phyloP scores from a whole-genome alignment of 2,113 vertebrate species.

The Scytalopus superciliaris region DNA sequence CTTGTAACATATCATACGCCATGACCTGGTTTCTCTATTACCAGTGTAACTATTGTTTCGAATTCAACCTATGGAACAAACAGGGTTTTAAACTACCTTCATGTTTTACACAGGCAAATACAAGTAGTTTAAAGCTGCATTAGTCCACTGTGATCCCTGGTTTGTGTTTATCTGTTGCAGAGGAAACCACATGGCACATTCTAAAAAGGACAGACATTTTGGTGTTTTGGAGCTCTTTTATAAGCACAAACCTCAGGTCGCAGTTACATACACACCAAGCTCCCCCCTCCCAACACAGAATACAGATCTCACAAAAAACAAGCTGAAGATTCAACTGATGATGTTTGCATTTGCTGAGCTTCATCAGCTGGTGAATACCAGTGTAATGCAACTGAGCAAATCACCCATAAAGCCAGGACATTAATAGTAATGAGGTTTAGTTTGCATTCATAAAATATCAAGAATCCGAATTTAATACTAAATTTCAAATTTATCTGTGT shows the following conservation, averaged over 20 bases:
- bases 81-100: slow-evolving; percentile 13
- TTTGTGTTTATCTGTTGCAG: background rate
- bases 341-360: slow-evolving; percentile 61
- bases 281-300: background rate
- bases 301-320: slow-evolving; percentile 57
- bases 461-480: slow-evolving; percentile 46
- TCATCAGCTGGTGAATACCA: slow-evolving; percentile 63
- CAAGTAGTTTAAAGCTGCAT: background rate
- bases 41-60: slow-evolving; percentile 22
- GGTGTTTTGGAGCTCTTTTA: background rate
- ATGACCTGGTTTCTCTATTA: slow-evolving; percentile 42
- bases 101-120: background rate
- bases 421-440: slow-evolving; percentile 50
- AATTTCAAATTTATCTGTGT: background rate
- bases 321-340: slow-evolving; percentile 49
- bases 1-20: background rate
- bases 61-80: slow-evolving; percentile 15
- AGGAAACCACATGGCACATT: background rate
- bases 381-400: slow-evolving; percentile 47
- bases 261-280: background rate
- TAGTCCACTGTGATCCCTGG: background rate
- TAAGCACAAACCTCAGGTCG: background rate
- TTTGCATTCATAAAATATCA: slow-evolving; percentile 48
- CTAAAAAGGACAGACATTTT: background rate
- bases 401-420: slow-evolving; percentile 57